phyloP scores from a whole-genome alignment of 2,113 vertebrate genomes.

The Speoplatyrhinus poulsoni region DNA sequence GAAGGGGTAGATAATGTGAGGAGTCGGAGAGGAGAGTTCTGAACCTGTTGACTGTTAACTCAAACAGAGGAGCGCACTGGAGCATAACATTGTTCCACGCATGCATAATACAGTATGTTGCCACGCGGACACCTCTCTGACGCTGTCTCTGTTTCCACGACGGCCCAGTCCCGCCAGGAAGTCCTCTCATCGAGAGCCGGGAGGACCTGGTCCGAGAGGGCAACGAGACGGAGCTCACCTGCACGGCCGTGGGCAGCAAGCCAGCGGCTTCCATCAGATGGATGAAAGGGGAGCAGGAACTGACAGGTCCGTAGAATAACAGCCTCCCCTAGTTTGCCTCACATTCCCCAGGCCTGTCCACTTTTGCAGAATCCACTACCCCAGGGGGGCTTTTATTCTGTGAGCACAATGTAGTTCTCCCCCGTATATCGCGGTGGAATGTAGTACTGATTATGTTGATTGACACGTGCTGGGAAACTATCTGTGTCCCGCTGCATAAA shows the following conservation, averaged over 20 bases:
- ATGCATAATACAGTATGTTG: not conserved
- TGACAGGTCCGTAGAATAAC: constrained; percentile 81
- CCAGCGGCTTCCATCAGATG: constrained; percentile 92
- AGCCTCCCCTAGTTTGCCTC: constrained; percentile 55
- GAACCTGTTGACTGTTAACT: too few species aligned
- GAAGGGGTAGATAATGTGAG: too few species aligned
- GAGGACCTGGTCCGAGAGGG: constrained; percentile 92
- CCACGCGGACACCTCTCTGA: constrained; percentile 17
- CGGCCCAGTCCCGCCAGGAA: constrained; percentile 88
- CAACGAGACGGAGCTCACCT: constrained; percentile 96
- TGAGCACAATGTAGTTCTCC: constrained; percentile 26
- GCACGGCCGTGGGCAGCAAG: constrained; percentile 93
- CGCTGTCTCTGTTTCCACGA: constrained; percentile 28
- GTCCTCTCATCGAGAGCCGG: constrained; percentile 89
- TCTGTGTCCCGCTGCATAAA: not conserved
- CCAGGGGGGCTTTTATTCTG: constrained; percentile 3
- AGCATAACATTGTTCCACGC: not conserved
- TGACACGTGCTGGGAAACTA: constrained; percentile 23
- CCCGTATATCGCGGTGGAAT: constrained; percentile 17
- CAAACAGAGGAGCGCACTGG: too few species aligned
- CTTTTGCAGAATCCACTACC: constrained; percentile 12
- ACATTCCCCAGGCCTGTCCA: constrained; percentile 42
- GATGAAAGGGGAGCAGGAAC: constrained; percentile 95
- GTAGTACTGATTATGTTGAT: constrained; percentile 48
- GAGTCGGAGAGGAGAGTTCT: too few species aligned